Conservation (phyloP, 2,888 invertebrate species). For the Blastobasis lacticolella region DNA sequence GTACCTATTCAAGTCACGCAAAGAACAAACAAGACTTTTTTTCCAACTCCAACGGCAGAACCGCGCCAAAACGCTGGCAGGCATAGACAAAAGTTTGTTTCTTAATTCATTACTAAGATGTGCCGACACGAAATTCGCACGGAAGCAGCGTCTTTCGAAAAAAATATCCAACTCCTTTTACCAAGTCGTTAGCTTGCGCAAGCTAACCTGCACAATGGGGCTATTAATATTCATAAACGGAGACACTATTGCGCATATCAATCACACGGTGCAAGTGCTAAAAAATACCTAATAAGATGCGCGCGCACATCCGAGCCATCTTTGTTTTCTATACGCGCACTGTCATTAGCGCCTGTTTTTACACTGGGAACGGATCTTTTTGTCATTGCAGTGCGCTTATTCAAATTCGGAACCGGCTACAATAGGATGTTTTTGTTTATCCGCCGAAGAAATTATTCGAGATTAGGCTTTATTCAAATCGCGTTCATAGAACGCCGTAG, state of each 20-base stretch:
- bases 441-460: conserved; percentile 39
- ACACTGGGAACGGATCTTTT: conserved; percentile 29
- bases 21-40: too few species aligned
- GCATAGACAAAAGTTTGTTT: conserved; percentile 16
- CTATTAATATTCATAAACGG: conserved; percentile 62
- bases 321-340: conserved; percentile 44
- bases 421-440: conserved; percentile 67
- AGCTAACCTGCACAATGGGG: conserved; percentile 44
- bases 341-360: conserved; percentile 65
- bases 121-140: conserved; percentile 47
- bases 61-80: not conserved
- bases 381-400: conserved; percentile 27
- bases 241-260: conserved; percentile 67
- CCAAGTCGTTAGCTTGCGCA: conserved; percentile 29
- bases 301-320: conserved; percentile 52
- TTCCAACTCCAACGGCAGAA: too few species aligned
- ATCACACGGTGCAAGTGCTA: conserved; percentile 58
- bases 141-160: conserved; percentile 32
- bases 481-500: conserved; percentile 12
- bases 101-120: conserved; percentile 17
- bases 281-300: conserved; percentile 64
- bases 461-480: conserved; percentile 35
- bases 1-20: too few species aligned
- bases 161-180: conserved; percentile 28
- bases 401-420: conserved; percentile 48